phyloP scores from a whole-genome alignment of 2,113 vertebrate species.

The Nothocercus julius region DNA sequence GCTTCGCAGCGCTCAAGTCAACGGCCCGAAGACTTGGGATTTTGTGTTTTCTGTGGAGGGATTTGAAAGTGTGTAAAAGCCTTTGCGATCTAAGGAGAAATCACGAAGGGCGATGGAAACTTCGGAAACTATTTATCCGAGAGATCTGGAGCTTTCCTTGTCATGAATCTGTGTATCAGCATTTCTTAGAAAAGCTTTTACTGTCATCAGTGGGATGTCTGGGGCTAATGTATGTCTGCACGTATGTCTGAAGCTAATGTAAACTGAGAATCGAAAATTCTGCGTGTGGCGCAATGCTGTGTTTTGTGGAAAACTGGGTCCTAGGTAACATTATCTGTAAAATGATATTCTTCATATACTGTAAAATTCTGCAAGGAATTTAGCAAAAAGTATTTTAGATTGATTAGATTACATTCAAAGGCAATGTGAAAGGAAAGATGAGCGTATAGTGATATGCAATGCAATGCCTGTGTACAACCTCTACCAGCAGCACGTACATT shows the following conservation, averaged over 20 bases:
- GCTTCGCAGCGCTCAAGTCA: background rate
- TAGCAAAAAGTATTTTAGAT: background rate
- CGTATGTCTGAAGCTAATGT: background rate
- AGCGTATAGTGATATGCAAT: fast-evolving
- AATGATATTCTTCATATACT: background rate
- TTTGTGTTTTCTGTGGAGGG: background rate
- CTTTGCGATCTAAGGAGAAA: background rate
- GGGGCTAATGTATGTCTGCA: background rate
- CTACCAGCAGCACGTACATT: background rate
- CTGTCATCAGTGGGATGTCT: background rate
- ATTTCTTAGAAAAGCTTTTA: background rate
- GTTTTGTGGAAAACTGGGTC: background rate
- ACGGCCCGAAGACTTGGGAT: background rate
- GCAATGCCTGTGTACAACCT: background rate
- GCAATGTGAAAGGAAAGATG: background rate
- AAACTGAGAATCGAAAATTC: background rate
- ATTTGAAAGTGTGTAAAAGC: background rate
- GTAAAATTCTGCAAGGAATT: background rate
- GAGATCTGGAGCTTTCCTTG: background rate
- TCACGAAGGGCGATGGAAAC: background rate
- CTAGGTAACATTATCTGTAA: background rate
- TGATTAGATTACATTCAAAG: background rate
- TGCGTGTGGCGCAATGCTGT: background rate
- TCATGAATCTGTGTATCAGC: background rate
- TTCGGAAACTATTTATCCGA: background rate